phyloP scores from a whole-genome alignment of 2,888 invertebrate species.

The Luffia ferchaultella region DNA sequence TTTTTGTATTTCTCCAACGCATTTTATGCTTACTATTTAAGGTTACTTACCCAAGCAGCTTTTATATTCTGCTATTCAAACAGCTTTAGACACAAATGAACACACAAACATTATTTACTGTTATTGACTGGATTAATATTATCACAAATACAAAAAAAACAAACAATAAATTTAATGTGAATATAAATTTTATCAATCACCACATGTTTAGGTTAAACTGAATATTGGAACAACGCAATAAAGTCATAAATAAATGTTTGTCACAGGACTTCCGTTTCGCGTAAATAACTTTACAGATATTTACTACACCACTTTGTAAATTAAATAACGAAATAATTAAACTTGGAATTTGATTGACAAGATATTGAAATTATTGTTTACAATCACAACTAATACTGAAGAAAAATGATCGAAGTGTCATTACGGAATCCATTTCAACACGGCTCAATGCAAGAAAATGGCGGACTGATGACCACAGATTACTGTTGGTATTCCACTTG shows the following conservation, averaged over 20 bases:
- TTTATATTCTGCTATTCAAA: no score
- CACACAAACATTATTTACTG: no score
- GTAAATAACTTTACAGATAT: background rate
- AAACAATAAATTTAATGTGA: background rate
- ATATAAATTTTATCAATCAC: background rate
- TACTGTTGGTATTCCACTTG: no score
- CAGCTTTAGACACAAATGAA: no score
- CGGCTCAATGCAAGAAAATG: background rate
- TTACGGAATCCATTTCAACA: background rate
- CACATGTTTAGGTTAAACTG: background rate
- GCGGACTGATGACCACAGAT: background rate
- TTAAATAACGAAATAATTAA: background rate
- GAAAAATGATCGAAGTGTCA: background rate
- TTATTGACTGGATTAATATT: no score
- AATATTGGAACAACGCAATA: background rate
- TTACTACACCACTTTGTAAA: background rate
- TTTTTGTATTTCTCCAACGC: no score
- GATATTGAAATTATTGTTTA: background rate
- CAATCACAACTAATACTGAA: background rate
- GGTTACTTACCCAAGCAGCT: no score
- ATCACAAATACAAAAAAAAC: background rate
- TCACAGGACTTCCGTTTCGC: background rate
- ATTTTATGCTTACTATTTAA: no score
- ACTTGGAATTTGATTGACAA: background rate
- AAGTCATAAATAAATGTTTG: background rate